phyloP scores from a whole-genome alignment of 30 jellyfish, hydroid and myxozoan species.

The Chironex yamaguchii region DNA sequence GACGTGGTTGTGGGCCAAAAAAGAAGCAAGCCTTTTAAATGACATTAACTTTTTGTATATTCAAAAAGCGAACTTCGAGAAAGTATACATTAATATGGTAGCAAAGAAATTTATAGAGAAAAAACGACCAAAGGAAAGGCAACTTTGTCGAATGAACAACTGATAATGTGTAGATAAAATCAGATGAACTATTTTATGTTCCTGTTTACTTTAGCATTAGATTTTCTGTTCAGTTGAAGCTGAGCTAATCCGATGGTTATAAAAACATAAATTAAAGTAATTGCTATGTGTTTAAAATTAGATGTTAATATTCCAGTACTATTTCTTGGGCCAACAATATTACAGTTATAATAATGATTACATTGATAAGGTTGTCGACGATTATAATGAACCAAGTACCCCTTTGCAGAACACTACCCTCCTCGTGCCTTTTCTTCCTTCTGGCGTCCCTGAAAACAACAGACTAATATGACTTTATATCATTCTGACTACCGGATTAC shows the following conservation, averaged over 20 bases:
- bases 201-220: not conserved
- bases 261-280: not conserved
- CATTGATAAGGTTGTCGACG: not conserved
- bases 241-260: not conserved
- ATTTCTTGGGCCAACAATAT: not conserved
- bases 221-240: not conserved
- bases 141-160: not conserved
- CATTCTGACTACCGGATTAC: no score
- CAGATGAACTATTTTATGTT: not conserved
- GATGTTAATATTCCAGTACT: not conserved
- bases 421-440: no score
- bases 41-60: slow-evolving; percentile 52
- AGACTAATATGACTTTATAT: no score
- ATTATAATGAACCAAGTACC: not conserved
- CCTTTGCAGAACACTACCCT: no score
- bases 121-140: not conserved
- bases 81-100: slow-evolving; percentile 8
- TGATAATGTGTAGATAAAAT: not conserved
- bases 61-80: slow-evolving; percentile 50
- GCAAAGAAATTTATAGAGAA: not conserved
- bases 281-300: not conserved
- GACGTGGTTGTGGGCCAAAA: slow-evolving; percentile 27
- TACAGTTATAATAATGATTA: no score
- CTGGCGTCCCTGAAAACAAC: no score
- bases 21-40: slow-evolving; percentile 10